These are phyloP conservation scores for Tridacna gigas DNA, from an alignment of 2,888 invertebrate species.

Conservation along the genomic window DNA sequence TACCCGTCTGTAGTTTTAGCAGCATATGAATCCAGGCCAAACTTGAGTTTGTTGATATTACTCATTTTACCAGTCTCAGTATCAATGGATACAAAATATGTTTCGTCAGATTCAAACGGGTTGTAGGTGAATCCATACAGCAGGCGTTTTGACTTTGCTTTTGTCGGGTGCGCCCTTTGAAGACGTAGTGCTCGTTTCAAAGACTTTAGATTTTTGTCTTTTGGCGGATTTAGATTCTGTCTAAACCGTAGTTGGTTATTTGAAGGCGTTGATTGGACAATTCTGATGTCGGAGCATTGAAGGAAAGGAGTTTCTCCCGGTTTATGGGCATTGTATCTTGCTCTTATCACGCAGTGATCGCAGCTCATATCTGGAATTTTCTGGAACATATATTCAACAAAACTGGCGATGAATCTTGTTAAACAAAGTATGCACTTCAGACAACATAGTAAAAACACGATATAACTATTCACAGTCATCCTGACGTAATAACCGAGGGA, in stretches of 20 bases:
- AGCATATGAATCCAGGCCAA: conserved; percentile 60
- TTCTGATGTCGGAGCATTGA: conserved; percentile 71
- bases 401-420: too few species aligned
- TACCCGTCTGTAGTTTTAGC: neutral
- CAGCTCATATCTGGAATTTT: conserved; percentile 67
- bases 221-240: conserved; percentile 6
- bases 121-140: conserved; percentile 68
- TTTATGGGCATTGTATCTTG: conserved; percentile 72
- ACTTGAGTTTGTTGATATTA: conserved; percentile 49
- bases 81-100: conserved; percentile 58
- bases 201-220: conserved; percentile 30
- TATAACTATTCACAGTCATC: too few species aligned
- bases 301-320: conserved; percentile 72
- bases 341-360: conserved; percentile 71
- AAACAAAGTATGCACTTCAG: too few species aligned
- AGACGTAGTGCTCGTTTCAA: conserved; percentile 45
- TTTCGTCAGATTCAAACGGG: conserved; percentile 56
- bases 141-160: neutral
- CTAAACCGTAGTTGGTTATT: conserved; percentile 27
- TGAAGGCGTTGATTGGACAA: conserved; percentile 12
- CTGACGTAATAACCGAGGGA: too few species aligned
- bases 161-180: conserved; percentile 14
- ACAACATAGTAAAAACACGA: too few species aligned
- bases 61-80: conserved; percentile 50
- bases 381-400: conserved; percentile 44